Conservation (phyloP, 1,140 invertebrate genomes). For the Lasioglossum baleicum region DNA sequence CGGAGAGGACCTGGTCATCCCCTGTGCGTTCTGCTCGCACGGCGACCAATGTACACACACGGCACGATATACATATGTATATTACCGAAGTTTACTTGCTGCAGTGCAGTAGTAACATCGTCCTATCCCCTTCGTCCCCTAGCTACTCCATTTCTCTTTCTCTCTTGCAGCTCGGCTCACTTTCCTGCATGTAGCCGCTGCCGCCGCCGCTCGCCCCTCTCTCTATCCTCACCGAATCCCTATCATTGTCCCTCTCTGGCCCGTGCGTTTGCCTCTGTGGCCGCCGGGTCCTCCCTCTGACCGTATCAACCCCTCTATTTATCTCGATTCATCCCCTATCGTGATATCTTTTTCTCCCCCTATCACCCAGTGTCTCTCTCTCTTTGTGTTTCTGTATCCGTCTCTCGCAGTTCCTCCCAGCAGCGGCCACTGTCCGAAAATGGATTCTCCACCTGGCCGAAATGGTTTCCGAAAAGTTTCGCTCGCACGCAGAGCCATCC, state of each 20-base stretch:
- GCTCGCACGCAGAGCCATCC: constrained; percentile 29
- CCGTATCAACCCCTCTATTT: constrained; percentile 2
- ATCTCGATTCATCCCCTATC: constrained; percentile 17
- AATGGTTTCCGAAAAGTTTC: constrained; percentile 64
- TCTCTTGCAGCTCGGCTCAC: constrained; percentile 15
- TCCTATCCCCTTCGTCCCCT: constrained; percentile 30
- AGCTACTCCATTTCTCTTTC: constrained; percentile 25
- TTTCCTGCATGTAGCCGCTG: constrained; percentile 3
- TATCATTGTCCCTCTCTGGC: not conserved
- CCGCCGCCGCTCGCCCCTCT: not conserved
- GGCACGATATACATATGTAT: constrained; percentile 26
- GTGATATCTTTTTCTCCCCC: not conserved
- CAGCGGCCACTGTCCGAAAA: constrained; percentile 37
- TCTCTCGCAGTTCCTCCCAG: too few species aligned
- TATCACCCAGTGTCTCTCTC: too few species aligned
- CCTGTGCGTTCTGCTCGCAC: constrained; percentile 7
- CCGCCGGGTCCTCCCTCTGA: not conserved
- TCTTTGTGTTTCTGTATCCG: too few species aligned
- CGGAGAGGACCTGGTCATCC: constrained; percentile 21
- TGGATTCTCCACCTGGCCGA: constrained; percentile 52
- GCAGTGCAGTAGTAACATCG: constrained; percentile 60
- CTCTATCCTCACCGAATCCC: too few species aligned
- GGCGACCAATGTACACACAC: constrained; percentile 14
- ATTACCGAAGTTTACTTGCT: constrained; percentile 55
- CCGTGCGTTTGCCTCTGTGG: too few species aligned